Percentiles rank a stretch among this genome's conserved stretches.
These are phyloP conservation scores for Drosophila simulans DNA, from an alignment of 1,140 invertebrate species.

Conservation along the genomic window DNA sequence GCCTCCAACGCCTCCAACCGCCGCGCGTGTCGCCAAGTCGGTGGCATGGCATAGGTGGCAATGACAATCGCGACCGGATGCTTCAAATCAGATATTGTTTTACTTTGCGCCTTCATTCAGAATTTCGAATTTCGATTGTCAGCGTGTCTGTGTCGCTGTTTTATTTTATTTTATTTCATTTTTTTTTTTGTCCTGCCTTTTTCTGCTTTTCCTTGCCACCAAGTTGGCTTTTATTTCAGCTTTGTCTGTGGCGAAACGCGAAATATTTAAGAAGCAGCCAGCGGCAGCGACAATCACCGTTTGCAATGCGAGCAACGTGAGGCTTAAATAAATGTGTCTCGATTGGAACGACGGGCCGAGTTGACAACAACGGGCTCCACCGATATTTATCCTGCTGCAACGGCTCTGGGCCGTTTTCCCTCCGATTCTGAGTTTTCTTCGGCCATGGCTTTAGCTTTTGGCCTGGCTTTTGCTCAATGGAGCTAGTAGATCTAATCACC, in stretches of 20 bases:
- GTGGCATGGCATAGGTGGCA: slow-evolving; percentile 75
- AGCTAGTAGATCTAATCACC: slow-evolving; percentile 72
- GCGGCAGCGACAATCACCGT: slow-evolving; percentile 41
- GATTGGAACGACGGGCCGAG: slow-evolving; percentile 44
- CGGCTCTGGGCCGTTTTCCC: neutral
- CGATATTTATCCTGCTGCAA: slow-evolving; percentile 37
- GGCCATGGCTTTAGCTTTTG: slow-evolving; percentile 3
- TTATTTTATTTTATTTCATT: slow-evolving; percentile 15
- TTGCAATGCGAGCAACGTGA: slow-evolving; percentile 73
- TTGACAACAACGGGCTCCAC: slow-evolving; percentile 22
- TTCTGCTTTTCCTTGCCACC: neutral
- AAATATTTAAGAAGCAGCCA: slow-evolving; percentile 61
- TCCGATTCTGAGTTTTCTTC: neutral
- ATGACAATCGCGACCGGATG: slow-evolving; percentile 83
- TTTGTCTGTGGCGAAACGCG: slow-evolving; percentile 46
- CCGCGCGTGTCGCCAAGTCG: slow-evolving; percentile 47
- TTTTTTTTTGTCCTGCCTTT: neutral
- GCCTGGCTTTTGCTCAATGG: slow-evolving; percentile 52
- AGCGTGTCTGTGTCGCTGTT: slow-evolving; percentile 73
- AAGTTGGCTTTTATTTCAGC: slow-evolving; percentile 24
- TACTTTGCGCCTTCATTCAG: slow-evolving; percentile 82
- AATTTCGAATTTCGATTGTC: slow-evolving; percentile 80
- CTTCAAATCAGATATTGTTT: slow-evolving; percentile 83
- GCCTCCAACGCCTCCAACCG: slow-evolving; percentile 21
- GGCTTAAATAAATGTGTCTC: slow-evolving; percentile 80